These are phyloP conservation scores for Muscidifurax raptorellus DNA, from an alignment of 1,140 invertebrate genomes.

Conservation along the genomic window DNA sequence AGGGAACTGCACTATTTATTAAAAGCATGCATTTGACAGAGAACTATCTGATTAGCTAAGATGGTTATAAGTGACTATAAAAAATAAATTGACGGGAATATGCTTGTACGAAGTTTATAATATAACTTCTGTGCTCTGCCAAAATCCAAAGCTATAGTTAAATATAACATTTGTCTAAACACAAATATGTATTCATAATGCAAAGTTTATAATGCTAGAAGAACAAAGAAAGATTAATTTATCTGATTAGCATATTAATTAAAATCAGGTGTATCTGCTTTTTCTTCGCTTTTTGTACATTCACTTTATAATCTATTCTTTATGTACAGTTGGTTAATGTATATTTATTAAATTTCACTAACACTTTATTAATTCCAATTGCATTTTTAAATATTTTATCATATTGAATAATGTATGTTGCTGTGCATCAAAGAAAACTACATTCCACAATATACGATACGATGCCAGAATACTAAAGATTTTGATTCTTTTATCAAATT, in stretches of 20 bases:
- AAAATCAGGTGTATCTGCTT: neutral
- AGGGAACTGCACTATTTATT: neutral
- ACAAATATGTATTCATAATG: neutral
- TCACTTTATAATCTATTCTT: conserved; percentile 7
- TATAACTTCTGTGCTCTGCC: neutral
- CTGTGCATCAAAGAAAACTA: conserved; percentile 19
- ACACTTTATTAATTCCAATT: neutral
- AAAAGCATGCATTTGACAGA: conserved; percentile 32
- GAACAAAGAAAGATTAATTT: neutral
- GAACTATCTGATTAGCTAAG: neutral
- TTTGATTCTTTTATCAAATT: neutral
- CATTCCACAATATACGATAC: conserved; percentile 14
- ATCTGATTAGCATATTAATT: neutral
- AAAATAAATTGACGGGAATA: neutral
- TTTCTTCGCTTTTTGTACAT: conserved; percentile 36
- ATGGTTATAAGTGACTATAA: conserved; percentile 11
- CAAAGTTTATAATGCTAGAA: neutral
- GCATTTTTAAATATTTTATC: neutral
- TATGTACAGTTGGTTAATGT: conserved; percentile 20
- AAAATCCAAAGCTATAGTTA: neutral
- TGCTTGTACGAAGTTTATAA: neutral
- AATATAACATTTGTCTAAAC: neutral
- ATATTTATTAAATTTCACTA: conserved; percentile 33
- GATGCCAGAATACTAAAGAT: neutral
- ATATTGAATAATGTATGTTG: conserved; percentile 4